A percentile compares a stretch with the other conserved stretches of the same genome.
Evolutionary conservation across 2,888 invertebrate species (phyloP).

Genomic region (Hirtodrosophila alboralis): DNA sequence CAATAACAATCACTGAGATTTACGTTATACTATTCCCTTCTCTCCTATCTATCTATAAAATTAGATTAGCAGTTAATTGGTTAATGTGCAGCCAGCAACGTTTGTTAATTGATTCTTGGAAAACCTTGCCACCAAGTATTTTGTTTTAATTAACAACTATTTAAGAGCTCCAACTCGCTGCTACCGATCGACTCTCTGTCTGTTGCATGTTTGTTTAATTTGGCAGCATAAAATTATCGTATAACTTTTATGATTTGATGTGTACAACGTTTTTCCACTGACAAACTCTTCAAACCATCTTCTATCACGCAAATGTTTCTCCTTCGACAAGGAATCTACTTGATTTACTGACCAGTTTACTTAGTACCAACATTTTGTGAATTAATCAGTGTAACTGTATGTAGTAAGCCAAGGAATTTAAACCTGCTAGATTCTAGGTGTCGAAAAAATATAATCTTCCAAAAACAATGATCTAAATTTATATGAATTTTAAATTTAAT

Average conservation of each 20-base stretch:
- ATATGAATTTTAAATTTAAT: too few relatives aligned
- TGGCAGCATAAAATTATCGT: conserved; percentile 72
- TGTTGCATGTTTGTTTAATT: conserved; percentile 60
- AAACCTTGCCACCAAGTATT: conserved; percentile 45
- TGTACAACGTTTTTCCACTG: conserved; percentile 47
- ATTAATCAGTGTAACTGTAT: too few relatives aligned
- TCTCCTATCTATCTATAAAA: conserved; percentile 70
- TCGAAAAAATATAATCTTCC: too few relatives aligned
- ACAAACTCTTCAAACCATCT: conserved; percentile 16
- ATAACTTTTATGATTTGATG: conserved; percentile 51
- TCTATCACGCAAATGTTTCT: conserved; percentile 22
- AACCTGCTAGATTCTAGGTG: too few relatives aligned
- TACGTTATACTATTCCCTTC: conserved; percentile 40
- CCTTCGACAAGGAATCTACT: background rate
- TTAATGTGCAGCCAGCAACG: conserved; percentile 80
- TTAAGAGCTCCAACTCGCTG: conserved; percentile 45
- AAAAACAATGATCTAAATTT: too few relatives aligned
- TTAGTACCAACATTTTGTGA: too few relatives aligned
- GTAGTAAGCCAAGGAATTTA: too few relatives aligned
- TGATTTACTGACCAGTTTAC: too few relatives aligned
- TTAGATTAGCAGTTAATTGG: conserved; percentile 80
- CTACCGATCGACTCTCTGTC: conserved; percentile 25
- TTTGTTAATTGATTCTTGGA: conserved; percentile 77
- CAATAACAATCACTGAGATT: conserved; percentile 54
- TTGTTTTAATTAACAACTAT: conserved; percentile 78